Evolutionary conservation across 2,797 vertebrate species (phyloP), one percentile per base, ranked within the genome.

Genomic region (Aythya fuligula): DNA sequence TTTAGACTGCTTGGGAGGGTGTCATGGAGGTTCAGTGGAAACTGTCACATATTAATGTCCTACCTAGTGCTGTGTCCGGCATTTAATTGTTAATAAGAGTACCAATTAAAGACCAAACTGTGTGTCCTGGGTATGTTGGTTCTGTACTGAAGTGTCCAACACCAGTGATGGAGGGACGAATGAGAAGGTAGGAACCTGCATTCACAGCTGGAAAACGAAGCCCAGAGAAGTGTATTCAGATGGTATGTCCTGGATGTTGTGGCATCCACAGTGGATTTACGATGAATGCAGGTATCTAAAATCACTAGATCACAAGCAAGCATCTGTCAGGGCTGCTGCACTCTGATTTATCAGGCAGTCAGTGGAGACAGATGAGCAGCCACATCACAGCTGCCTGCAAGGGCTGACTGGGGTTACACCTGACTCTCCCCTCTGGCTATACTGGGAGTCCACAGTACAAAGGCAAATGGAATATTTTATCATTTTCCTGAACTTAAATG

Each of bases 361-460:
- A 57, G 47, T 62, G 13, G n/a, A 81, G 38, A 64, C 21, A 41
- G 1, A 25, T 3, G 18, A 89, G 43, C 65, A 91, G 38, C n/a
- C 85, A 30, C 19, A 9, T 14, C 5, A 5, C 64, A 85, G 64
- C 27, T 82, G 56, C 47, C 65, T 80, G 41, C 1, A 5, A 43
- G 43, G 39, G 12, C 24, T 67, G 47, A 11, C 19, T 1, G 2
- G 19, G 25, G 28, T 45, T 85, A 79, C 47, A 61, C 28, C 39
- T 61, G n/a, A 7, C 17, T 51, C 13, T 72, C 8, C 38, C 30
- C n/a, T 66, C 43, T 80, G 36, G 11, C 39, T 93, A 9, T 30
- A 20, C 1, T 66, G 64, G 28, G 32, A 92, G 6, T 4, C 5
- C 9, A 76, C 36, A 41, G 1, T 4, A n/a, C 0, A 1, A 85